Base-by-base conservation (phyloP, 2,797 vertebrate genomes). In the Picus viridis region DNA sequence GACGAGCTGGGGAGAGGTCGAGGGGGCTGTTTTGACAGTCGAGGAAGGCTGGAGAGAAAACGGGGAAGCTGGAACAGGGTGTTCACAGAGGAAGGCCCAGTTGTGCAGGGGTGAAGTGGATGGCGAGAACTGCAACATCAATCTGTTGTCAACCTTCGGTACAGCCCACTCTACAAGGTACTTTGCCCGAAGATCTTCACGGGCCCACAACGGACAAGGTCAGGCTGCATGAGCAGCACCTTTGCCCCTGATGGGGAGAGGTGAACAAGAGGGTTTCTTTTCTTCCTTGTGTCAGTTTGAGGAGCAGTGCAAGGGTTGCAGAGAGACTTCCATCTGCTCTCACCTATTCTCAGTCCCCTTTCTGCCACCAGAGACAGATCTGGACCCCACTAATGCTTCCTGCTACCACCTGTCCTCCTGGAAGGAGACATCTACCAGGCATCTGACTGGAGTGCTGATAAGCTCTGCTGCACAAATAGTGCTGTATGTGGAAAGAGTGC, bases 211-310 rank as follows among this genome's bases (percentile, higher is more conserved):
- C 14, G 41, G 39, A 14, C 32, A 14, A 29, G 47, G 27, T 15
- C 0, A 0, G 36, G 36, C 51, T 72, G 7, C 13, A 26, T 9
- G 26, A 45, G 11, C 71, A 70, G 68, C 86, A 63, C 67, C 54
- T 57, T 45, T 88, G 45, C 18, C 36, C 16, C 4, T 10, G 58
- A 14, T 63, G 64, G 36, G 57, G 39, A 70, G 43, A 18, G 43
- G 53, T 16, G 47, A 57, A 43, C 41, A 43, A 56, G 6, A 61
- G 32, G 4, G 26, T 9, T 13, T 84, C 7, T 29, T 10, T 11
- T 18, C 4, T 0, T 0, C 2, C 0, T 5, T 43, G 63, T 19
- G 10, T 71, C 51, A 14, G 16, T 71, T 65, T 58, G 68, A 57
- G 59, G 78, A 85, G 39, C 15, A 62, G 34, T 39, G 39, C 41